Conservation (phyloP, 2,797 vertebrate genomes). For the Peromyscus aztecus region DNA sequence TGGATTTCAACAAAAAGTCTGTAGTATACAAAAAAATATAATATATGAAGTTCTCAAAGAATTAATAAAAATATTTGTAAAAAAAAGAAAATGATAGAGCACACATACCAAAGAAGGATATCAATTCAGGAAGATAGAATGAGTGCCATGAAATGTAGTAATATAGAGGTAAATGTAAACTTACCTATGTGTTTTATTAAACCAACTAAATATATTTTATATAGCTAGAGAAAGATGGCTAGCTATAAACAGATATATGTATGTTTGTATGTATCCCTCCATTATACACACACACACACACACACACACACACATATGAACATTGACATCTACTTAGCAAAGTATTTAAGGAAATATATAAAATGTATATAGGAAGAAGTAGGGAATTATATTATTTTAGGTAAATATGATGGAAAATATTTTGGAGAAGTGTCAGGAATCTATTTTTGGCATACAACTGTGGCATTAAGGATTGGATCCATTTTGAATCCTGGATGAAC, state of each 20-base stretch:
- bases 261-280: not conserved
- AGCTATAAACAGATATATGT: not conserved
- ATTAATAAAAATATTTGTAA: not conserved
- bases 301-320: no score
- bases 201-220: not conserved
- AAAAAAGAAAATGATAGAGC: constrained; percentile 7
- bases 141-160: not conserved
- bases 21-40: not conserved
- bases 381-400: not conserved
- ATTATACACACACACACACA: not conserved
- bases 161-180: not conserved
- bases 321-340: not conserved
- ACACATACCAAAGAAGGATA: not conserved
- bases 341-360: constrained; percentile 1
- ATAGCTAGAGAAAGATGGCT: not conserved
- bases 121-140: not conserved
- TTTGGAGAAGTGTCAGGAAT: not conserved
- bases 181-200: not conserved
- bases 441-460: not conserved
- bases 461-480: not conserved
- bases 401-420: not conserved
- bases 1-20: not conserved
- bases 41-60: not conserved
- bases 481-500: not conserved
- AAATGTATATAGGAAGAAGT: not conserved